Evolutionary conservation across 2,113 vertebrate genomes (phyloP), one percentile per base, ranked within the genome.

Genomic region (Glaucomys volans): DNA sequence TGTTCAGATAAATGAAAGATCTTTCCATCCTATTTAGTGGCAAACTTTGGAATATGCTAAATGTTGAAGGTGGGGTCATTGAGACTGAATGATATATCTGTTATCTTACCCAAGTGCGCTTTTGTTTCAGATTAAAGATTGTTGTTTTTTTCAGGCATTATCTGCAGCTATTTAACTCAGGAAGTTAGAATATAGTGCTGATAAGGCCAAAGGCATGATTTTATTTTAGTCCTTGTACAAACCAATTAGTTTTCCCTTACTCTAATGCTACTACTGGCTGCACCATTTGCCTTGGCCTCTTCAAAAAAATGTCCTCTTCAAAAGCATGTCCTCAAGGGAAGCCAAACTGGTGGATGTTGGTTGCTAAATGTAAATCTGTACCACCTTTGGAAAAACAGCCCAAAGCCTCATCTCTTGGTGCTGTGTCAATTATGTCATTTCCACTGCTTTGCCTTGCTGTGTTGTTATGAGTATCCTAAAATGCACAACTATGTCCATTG

Each of bases 111-210:
- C 22, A 13, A 77, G 64, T 84, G 13, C 10, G 57, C 72, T 97
- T 95, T 95, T 93, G 66, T 94, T 96, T 92, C 75, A 94, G 95
- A 42, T 94, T 92, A 57, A 94, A 94, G 35, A 22, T 32, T 84
- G 28, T 4, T 81, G 8, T 85, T 95, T 96, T 83, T 88, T 94
- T 22, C 54, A 81, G 69, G 50, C 37, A 66, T 6, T 95, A 80
- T 90, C 83, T 82, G 47, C 86, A 83, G 57, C 86, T 94, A 74
- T 54, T 91, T 89, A 95, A 83, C 64, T 83, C 35, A 82, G n/a
- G 87, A n/a, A 83, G 69, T 96, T 92, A 87, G 37, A 75, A 86
- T 88, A 75, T 35, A 93, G 42, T 93, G 57, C 37, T 93, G 83
- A 69, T 83, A 84, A 95, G n/a, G 30, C 40, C 77, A 77, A 88